A percentile compares a stretch with the other conserved stretches of the same genome.
These are phyloP conservation scores for Cepaea hortensis DNA, from an alignment of 2,888 invertebrate genomes.

Conservation along the genomic window DNA sequence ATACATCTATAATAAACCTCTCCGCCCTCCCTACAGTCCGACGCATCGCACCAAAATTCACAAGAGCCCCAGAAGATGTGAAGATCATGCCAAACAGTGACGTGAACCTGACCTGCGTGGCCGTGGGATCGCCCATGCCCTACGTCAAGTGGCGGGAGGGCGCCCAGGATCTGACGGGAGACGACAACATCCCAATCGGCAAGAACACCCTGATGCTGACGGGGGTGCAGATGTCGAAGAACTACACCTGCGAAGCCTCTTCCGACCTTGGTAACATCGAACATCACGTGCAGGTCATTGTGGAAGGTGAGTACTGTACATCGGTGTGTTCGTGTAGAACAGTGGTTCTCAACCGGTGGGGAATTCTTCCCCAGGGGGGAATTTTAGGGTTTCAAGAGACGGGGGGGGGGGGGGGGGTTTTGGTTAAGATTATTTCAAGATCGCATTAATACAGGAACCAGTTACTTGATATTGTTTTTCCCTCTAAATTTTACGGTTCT, in stretches of 20 bases:
- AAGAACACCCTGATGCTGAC: conserved; percentile 90
- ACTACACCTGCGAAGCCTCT: conserved; percentile 97
- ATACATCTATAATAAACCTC: background rate
- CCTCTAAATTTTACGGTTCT: too few relatives aligned
- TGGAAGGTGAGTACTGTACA: conserved; percentile 86
- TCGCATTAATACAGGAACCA: too few relatives aligned
- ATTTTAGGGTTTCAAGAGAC: too few relatives aligned
- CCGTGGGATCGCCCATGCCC: conserved; percentile 98
- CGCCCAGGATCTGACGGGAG: conserved; percentile 82
- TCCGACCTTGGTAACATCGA: conserved; percentile 94
- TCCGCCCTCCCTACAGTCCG: conserved; percentile 83
- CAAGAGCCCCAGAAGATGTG: conserved; percentile 84
- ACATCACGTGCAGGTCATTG: conserved; percentile 90
- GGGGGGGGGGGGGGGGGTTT: too few relatives aligned
- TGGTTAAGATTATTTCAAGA: too few relatives aligned
- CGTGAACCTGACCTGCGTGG: conserved; percentile 95
- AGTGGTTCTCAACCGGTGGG: too few relatives aligned
- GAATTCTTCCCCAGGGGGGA: too few relatives aligned
- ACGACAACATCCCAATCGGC: conserved; percentile 78
- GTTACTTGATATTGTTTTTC: too few relatives aligned
- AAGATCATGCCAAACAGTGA: conserved; percentile 92
- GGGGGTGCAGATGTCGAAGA: conserved; percentile 92
- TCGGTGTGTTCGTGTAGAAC: background rate
- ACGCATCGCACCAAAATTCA: conserved; percentile 95
- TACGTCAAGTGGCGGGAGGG: conserved; percentile 84